Base-by-base conservation (phyloP, 2,888 invertebrate species). In the Flabesymbios commensalis region DNA sequence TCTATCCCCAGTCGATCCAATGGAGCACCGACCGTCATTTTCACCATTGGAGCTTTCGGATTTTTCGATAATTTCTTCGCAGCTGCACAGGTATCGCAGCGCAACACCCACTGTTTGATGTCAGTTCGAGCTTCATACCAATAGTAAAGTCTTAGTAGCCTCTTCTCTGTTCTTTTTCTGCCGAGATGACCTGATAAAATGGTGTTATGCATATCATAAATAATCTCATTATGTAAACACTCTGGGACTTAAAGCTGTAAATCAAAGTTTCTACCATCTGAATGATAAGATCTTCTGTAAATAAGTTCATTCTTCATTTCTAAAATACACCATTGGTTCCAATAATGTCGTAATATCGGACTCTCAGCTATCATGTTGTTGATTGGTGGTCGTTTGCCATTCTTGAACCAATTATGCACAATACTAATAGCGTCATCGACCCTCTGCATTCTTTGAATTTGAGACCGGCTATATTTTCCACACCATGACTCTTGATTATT, bases 1-100 rank as follows among this genome's bases (percentile, higher is more conserved):
- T 69, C 69, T 10, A 63, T 64, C 5, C 45, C 39, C 42, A 67
- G 10, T 14, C 65, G 45, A 24, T 69, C 64, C 49, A 65, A 22
- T 14, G 61, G 63, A 28, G 57, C 61, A 5, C 68, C 66, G 0
- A 63, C 64, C 22, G 26, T 39, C 51, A 66, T 59, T 4, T 2
- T 22, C 22, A 62, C 64, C 36, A 64, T 33, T 2, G 62, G 62
- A 24, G 67, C 64, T 45, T 24, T 51, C 10, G 51, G 53, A 2
- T 26, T 48, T 10, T 48, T 49, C 14, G 33, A 10, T 43, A 63
- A 55, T 14, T 42, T 22, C 36, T 63, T 67, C 24, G 47, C 60
- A 1, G 58, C 55, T 17, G 48, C 54, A 54, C 64, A 68, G 1
- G 51, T 59, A 22, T 67, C 55, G 56, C 66, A 68, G 19, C 31